Conservation (phyloP, 2,797 vertebrate species). For the Danio choprae region DNA sequence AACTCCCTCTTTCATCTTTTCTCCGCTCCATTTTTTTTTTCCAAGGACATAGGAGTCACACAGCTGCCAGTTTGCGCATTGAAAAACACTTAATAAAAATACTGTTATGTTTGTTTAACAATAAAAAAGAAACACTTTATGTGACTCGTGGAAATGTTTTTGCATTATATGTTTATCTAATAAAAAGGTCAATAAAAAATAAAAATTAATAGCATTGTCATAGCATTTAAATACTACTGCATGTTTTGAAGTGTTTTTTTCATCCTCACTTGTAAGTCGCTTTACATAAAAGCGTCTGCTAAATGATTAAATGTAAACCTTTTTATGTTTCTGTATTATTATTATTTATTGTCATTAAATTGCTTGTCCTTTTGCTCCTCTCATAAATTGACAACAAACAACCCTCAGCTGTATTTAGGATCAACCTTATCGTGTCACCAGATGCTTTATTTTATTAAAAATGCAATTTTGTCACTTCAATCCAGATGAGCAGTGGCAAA, state of each 20-base stretch:
- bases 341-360: background rate
- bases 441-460: slow-evolving; percentile 40
- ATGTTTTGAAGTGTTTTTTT: no score
- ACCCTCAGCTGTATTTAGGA: slow-evolving; percentile 15
- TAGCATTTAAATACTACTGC: no score
- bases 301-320: background rate
- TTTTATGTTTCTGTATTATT: background rate
- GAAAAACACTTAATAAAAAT: background rate
- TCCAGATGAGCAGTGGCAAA: slow-evolving; percentile 7
- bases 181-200: no score
- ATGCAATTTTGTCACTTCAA: slow-evolving; percentile 11
- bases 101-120: background rate
- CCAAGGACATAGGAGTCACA: slow-evolving; percentile 25
- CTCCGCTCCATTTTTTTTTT: background rate
- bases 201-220: no score
- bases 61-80: background rate
- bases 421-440: slow-evolving; percentile 34
- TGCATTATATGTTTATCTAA: background rate
- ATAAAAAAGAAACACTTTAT: background rate
- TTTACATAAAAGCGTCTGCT: no score
- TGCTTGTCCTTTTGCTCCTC: background rate
- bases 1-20: slow-evolving; percentile 6
- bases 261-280: no score
- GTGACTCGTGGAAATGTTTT: background rate
- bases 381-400: slow-evolving; percentile 15